Conservation (phyloP, 1,140 invertebrate species). For the Drosophila eugracilis region DNA sequence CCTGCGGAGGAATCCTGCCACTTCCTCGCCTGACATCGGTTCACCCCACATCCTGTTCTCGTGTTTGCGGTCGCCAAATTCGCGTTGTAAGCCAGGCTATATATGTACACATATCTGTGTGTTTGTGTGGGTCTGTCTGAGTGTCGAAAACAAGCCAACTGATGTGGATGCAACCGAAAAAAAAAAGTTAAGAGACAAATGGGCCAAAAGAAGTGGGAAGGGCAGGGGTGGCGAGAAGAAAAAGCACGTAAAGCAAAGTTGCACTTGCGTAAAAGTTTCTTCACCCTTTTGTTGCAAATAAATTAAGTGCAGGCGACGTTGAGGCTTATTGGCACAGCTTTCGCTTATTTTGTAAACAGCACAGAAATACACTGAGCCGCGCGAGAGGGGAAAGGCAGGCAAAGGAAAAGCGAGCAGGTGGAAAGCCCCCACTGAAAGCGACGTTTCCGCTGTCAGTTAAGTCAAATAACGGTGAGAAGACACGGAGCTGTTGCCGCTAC, state of each 20-base stretch:
- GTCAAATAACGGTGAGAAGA: conserved; percentile 62
- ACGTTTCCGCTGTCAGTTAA: conserved; percentile 67
- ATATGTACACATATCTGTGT: background rate
- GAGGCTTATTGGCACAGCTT: conserved; percentile 77
- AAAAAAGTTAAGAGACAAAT: conserved; percentile 6
- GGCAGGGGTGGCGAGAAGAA: background rate
- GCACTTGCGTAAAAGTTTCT: conserved; percentile 76
- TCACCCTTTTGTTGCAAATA: conserved; percentile 74
- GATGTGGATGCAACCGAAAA: conserved; percentile 42
- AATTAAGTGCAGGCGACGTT: conserved; percentile 80
- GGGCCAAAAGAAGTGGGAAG: background rate
- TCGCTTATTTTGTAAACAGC: conserved; percentile 79
- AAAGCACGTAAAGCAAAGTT: conserved; percentile 73
- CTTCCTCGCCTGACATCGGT: conserved; percentile 11
- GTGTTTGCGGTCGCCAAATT: conserved; percentile 72
- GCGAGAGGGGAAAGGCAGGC: background rate
- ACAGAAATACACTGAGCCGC: conserved; percentile 10
- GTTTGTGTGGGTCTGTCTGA: conserved; percentile 36
- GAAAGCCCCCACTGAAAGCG: conserved; percentile 13
- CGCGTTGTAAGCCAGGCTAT: conserved; percentile 30
- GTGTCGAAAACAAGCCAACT: conserved; percentile 69
- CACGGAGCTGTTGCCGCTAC: conserved; percentile 49
- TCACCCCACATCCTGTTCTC: conserved; percentile 39
- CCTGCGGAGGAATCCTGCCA: background rate
- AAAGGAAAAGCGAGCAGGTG: background rate